Evolutionary conservation across 2,113 vertebrate species (phyloP).

Genomic region (Dipodomys spectabilis): DNA sequence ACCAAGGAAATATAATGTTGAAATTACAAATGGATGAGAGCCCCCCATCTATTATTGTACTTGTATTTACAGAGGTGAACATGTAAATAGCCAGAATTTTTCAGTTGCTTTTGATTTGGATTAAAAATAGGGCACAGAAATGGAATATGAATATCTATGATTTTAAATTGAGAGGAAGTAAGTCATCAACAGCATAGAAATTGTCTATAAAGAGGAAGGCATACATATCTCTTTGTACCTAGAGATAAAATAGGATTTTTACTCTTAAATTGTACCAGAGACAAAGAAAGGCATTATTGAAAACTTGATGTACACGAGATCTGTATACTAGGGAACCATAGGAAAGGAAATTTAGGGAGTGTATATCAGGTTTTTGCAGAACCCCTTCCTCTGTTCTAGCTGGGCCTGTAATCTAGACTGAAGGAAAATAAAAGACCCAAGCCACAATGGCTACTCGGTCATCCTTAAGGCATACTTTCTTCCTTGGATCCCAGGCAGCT

Average conservation of each 20-base stretch:
- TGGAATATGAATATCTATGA: conserved; percentile 1
- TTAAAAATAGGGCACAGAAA: conserved; percentile 50
- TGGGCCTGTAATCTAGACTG: neutral
- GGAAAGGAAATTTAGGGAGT: neutral
- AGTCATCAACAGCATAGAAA: neutral
- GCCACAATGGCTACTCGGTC: neutral
- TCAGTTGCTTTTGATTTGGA: conserved; percentile 55
- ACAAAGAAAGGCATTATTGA: neutral
- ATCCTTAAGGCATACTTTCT: neutral
- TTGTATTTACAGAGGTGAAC: conserved; percentile 58
- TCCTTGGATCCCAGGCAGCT: neutral
- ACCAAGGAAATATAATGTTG: neutral
- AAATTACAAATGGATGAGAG: conserved; percentile 49
- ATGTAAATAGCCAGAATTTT: conserved; percentile 66
- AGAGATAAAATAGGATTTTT: neutral
- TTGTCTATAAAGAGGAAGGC: neutral
- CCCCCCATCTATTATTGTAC: conserved; percentile 48
- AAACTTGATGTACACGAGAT: neutral
- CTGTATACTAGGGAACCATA: neutral
- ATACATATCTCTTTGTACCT: neutral
- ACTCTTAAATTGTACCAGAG: neutral
- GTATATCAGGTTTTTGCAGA: neutral
- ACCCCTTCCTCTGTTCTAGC: neutral
- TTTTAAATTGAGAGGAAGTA: conserved; percentile 49
- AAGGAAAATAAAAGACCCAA: neutral